Evolutionary conservation across 2,888 invertebrate genomes (phyloP), one percentile per base, ranked within the genome.

Genomic region (Cryptophagus acutangulus): DNA sequence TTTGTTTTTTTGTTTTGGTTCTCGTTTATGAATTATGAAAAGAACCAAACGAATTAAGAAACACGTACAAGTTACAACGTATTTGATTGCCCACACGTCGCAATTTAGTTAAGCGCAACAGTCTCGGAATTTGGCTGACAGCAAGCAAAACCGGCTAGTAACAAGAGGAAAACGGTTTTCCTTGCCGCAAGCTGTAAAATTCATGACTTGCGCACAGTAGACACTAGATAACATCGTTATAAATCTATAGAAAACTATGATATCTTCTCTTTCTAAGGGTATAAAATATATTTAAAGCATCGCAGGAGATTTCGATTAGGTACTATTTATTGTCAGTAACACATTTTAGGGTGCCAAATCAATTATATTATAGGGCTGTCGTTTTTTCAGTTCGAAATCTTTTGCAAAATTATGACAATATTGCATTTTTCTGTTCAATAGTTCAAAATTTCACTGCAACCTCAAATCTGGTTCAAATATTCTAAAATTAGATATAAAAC

Each of bases 181-280:
- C 49, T 51, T 45, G 54, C 54, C 45, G 47, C 45, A 40, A 54
- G 45, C 48, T 45, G 48, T 46, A 43, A 52, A 54, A 50, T 54
- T 51, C 50, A 47, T 46, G 53, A 49, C 51, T 43, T 51, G 51
- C 52, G 49, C 47, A 50, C 45, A 56, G 58, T 61, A 61, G 55
- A 62, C 59, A 59, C 59, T 63, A 63, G 57, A 61, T 65, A 65
- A 63, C 64, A 65, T 63, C 52, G 44, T 65, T 65, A 67, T 66
- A 69, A 67, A 67, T 67, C 67, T 67, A 67, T 69, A 69, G 67
- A 69, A 69, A 69, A 69, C 68, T 69, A 69, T 67, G 55, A 60
- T 65, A 58, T 62, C 52, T 58, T 60, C 54, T 65, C 57, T 62
- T 57, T 57, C 66, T 68, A 67, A 61, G 65, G 66, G 62, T 68